Evolutionary conservation across 2,797 vertebrate species (phyloP), one percentile per base, ranked within the genome.

Genomic region (Staurois parvus): DNA sequence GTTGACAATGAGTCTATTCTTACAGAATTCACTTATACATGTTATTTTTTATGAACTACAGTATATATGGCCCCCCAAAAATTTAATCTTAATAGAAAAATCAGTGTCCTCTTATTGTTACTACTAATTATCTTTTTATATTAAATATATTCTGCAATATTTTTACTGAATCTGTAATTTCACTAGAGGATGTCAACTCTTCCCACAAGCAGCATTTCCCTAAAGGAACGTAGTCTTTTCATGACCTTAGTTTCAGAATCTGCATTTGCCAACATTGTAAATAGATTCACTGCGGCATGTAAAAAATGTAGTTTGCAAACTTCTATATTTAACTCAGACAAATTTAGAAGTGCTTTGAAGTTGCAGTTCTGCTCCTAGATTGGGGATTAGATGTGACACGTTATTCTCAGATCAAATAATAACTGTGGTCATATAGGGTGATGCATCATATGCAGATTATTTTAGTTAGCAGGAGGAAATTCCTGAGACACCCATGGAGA

Each of bases 251-350:
- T 40, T 85, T 81, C 69, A 84, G 62, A 45, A 67, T 32, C 73
- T 56, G 59, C 30, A 30, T 69, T 85, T 59, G 70, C 78, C 59
- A 73, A 76, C 77, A 75, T 85, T 70, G 84, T 76, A 85, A 85
- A 79, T 85, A 85, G 78, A 85, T 80, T 85, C 74, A 75, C 52
- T 72, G 30, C 80, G 84, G 84, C 84, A 85, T 81, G 84, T 66
- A 81, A 81, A 85, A 74, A 70, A 85, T 85, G 70, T 62, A 74
- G 84, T 85, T 85, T 85, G 84, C 78, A 80, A 80, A 68, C 62
- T 66, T 85, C 84, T 85, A 85, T 85, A 85, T 85, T 80, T 85
- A 85, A 68, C 84, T 30, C 30, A 70, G 70, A 80, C 62, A 75
- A 76, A 81, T 81, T 81, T 80, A 81, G 84, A 78, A 80, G 40